Base-by-base conservation (phyloP, 23 tunicate species). In the Trididemnum clinides region DNA sequence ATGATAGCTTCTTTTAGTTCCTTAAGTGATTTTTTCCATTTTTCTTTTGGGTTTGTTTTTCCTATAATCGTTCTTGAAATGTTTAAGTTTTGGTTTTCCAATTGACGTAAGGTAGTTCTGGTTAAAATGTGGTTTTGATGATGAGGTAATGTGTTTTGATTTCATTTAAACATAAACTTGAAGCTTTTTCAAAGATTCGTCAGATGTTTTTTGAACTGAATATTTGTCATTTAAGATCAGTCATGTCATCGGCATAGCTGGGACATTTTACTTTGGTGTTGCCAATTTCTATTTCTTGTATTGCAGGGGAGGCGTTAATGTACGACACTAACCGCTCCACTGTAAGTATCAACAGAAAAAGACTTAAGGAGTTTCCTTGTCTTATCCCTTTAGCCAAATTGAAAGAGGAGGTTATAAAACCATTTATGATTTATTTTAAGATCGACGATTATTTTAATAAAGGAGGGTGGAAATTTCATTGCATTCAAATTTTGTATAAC, bases 191-290 rank as follows among this genome's bases (percentile, higher is more conserved):
- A n/a, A n/a, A n/a, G n/a, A n/a, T n/a, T n/a, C n/a, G n/a, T n/a
- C n/a, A 44, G 54, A 44, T 44, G 69, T 22, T 62, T 62, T 62
- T 62, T 19, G 6, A 4, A 72, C 51, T 33, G 79, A 72, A 33
- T 35, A 35, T 7, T 23, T 35, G 50, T 27, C 26, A 26, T 22
- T 33, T 25, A 72, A 33, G 29, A 51, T 72, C 51, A 72, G 79
- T 77, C 19, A 36, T 49, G 34, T 77, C 82, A 50, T 77, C 82
- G 22, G 82, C 82, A 50, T 77, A 77, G 32, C 82, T 49, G 33
- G 64, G 64, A 4, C 64, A 50, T 50, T 77, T 77, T 20, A 77
- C 50, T 33, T 33, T 36, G 6, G 6, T 27, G 36, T 31, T 31
- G 37, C 37, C 37, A 12, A 25, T 31, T 5, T 37, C 77, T 12